phyloP scores from a whole-genome alignment of 2,797 vertebrate genomes.

The Numenius phaeopus region DNA sequence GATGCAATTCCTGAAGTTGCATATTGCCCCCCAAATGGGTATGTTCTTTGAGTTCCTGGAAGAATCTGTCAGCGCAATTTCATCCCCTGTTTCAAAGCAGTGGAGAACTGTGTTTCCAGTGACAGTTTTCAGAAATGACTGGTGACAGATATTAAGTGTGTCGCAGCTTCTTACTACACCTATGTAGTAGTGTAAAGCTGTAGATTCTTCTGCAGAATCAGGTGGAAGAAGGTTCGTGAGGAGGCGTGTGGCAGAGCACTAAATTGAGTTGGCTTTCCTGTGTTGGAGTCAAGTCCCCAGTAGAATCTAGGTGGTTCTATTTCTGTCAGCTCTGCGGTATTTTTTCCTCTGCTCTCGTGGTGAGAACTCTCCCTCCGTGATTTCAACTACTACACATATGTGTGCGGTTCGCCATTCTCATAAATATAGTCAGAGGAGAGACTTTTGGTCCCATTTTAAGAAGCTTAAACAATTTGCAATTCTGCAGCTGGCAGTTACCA shows the following conservation, averaged over 20 bases:
- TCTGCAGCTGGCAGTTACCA: conserved; percentile 37
- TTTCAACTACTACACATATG: background rate
- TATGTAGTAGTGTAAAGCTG: background rate
- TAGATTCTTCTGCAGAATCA: background rate
- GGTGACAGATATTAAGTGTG: background rate
- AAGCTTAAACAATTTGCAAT: background rate
- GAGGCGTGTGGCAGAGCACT: background rate
- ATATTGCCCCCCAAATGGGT: background rate
- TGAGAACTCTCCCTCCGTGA: background rate
- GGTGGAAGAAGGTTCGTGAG: background rate
- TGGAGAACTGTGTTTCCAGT: background rate
- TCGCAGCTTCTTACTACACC: background rate
- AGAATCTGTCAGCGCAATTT: background rate
- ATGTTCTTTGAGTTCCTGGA: background rate
- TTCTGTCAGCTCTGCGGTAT: background rate
- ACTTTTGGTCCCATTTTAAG: background rate
- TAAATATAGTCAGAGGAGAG: background rate
- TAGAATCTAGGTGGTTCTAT: conserved; percentile 1
- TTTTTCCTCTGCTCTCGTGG: background rate
- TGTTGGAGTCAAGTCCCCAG: background rate
- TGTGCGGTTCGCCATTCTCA: background rate
- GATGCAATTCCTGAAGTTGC: background rate
- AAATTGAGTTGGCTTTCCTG: background rate
- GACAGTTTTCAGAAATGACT: background rate
- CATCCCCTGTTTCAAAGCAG: background rate